Evolutionary conservation across 2,113 vertebrate species (phyloP).

Genomic region (Paracanthobrama guichenoti): DNA sequence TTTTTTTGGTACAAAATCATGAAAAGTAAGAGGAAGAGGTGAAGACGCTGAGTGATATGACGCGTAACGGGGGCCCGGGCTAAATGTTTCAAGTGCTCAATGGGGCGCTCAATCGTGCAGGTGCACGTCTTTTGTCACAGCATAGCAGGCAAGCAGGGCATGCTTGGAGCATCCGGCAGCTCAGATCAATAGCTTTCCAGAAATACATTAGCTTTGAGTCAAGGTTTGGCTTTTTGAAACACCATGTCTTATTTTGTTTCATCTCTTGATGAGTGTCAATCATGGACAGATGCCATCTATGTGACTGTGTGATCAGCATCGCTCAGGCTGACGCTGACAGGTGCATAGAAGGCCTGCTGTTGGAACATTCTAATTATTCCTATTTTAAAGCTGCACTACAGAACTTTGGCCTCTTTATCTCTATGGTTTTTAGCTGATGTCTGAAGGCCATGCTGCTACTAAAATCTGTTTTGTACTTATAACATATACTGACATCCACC

Average conservation of each 20-base stretch:
- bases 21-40: slow-evolving; percentile 26
- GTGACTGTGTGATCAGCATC: not conserved
- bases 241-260: slow-evolving; percentile 7
- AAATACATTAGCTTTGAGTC: not conserved
- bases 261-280: not conserved
- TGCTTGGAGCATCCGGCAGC: not conserved
- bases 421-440: not conserved
- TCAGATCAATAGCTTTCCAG: slow-evolving; percentile 19
- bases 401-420: not conserved
- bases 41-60: not conserved
- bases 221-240: not conserved
- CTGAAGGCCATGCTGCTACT: too few relatives aligned
- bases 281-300: slow-evolving; percentile 1
- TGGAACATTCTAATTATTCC: not conserved
- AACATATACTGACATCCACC: too few relatives aligned
- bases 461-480: too few relatives aligned
- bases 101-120: not conserved
- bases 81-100: slow-evolving; percentile 39
- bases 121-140: slow-evolving; percentile 29
- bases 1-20: not conserved
- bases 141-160: not conserved
- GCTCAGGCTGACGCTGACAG: not conserved
- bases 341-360: slow-evolving; percentile 15
- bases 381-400: not conserved
- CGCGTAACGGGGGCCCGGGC: not conserved